Evolutionary conservation across 2,888 invertebrate genomes (phyloP).

Genomic region (Eupithecia vulgata): DNA sequence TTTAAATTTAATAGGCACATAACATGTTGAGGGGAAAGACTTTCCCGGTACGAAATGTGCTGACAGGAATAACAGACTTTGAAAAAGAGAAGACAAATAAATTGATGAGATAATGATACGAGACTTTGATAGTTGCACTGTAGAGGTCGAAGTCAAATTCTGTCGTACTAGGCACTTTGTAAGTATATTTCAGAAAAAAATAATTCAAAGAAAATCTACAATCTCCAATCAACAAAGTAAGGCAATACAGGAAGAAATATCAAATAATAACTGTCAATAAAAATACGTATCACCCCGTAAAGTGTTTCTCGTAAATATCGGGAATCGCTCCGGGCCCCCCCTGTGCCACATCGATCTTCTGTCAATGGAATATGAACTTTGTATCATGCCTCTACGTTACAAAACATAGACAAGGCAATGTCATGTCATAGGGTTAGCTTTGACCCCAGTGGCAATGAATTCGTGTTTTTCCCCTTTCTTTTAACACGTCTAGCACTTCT

Average conservation of each 20-base stretch:
- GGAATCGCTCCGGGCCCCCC: constrained; percentile 47
- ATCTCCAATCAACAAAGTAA: constrained; percentile 55
- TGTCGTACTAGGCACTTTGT: not conserved
- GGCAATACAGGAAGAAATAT: constrained; percentile 69
- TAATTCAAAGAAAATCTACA: constrained; percentile 21
- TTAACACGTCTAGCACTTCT: no score
- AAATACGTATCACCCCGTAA: constrained; percentile 60
- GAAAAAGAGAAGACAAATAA: not conserved
- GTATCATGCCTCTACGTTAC: not conserved
- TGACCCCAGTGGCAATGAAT: no score
- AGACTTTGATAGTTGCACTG: not conserved
- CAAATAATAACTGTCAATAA: constrained; percentile 73
- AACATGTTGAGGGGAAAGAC: no score
- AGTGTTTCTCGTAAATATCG: constrained; percentile 65
- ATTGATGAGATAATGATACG: no score
- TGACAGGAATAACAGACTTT: not conserved
- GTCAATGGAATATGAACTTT: constrained; percentile 16
- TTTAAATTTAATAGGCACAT: not conserved
- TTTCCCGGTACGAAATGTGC: not conserved
- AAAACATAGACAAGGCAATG: not conserved
- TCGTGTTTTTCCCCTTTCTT: no score
- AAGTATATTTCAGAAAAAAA: not conserved
- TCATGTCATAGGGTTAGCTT: not conserved
- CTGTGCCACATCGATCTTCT: constrained; percentile 5
- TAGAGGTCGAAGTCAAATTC: not conserved